phyloP scores from a whole-genome alignment of 1,140 invertebrate genomes.

The Paracyclopina nana region DNA sequence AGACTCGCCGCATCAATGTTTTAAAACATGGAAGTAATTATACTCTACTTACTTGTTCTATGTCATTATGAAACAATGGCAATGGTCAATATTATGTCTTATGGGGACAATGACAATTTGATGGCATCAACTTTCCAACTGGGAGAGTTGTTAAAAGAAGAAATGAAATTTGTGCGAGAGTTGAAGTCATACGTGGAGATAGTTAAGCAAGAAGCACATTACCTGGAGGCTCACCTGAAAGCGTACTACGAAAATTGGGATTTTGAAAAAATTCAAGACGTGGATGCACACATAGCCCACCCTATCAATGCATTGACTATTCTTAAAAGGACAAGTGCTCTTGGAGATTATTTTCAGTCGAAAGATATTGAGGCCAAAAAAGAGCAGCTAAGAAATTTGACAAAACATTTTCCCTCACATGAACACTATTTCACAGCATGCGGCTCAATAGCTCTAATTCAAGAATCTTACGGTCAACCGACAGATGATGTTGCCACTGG shows the following conservation, averaged over 20 bases:
- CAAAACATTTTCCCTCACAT: no score
- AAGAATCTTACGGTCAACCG: no score
- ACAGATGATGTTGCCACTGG: no score
- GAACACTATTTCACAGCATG: no score
- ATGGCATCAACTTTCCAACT: not conserved
- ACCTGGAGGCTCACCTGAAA: not conserved
- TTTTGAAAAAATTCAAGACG: not conserved
- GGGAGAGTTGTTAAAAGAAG: not conserved
- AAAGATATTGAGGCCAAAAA: no score
- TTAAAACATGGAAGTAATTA: no score
- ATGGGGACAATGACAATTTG: not conserved
- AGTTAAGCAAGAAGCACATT: not conserved
- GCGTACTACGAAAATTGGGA: not conserved
- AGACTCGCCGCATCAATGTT: no score
- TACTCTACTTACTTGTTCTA: no score
- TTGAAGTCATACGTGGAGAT: not conserved
- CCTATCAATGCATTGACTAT: slow-evolving; percentile 3
- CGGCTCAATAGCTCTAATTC: no score
- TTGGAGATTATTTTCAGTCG: not conserved
- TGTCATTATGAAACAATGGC: no score
- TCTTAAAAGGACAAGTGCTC: not conserved
- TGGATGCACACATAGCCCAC: not conserved
- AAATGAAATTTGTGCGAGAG: slow-evolving; percentile 7
- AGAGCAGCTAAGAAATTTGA: no score
- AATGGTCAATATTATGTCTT: no score